Conservation (phyloP, 2,888 invertebrate species). For the Xestoiulus laeticollis region DNA sequence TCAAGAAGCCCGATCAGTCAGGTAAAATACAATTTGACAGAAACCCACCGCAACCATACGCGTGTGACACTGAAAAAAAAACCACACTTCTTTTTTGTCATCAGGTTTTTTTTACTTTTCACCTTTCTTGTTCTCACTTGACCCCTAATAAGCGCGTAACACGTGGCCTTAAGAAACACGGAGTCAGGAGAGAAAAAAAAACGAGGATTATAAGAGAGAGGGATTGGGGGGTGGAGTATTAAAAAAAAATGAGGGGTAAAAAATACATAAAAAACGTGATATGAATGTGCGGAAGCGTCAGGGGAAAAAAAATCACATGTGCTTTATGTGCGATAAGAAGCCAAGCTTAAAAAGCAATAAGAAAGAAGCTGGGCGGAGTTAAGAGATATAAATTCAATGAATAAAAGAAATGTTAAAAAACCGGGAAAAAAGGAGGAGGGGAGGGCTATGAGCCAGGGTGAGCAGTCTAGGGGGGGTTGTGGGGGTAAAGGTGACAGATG, state of each 20-base stretch:
- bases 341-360: slow-evolving; percentile 14
- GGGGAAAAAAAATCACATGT: neutral
- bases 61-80: neutral
- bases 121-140: slow-evolving; percentile 19
- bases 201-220: neutral
- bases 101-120: slow-evolving; percentile 25
- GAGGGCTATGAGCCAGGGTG: slow-evolving; percentile 5
- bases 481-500: neutral
- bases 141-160: slow-evolving; percentile 26
- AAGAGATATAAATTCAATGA: slow-evolving; percentile 7
- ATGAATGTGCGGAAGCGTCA: slow-evolving; percentile 20
- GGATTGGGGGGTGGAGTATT: slow-evolving; percentile 16
- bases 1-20: neutral
- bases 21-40: slow-evolving; percentile 11
- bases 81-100: neutral
- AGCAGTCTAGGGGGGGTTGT: neutral
- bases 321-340: slow-evolving; percentile 36
- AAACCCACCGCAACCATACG: neutral
- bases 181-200: neutral
- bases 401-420: slow-evolving; percentile 24
- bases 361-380: slow-evolving; percentile 45
- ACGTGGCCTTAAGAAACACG: slow-evolving; percentile 26
- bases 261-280: slow-evolving; percentile 26
- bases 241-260: slow-evolving; percentile 15
- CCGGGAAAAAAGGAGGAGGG: slow-evolving; percentile 24